phyloP scores from a whole-genome alignment of 53 echinoderm and acorn worm species.

The Arbacia lixula region DNA sequence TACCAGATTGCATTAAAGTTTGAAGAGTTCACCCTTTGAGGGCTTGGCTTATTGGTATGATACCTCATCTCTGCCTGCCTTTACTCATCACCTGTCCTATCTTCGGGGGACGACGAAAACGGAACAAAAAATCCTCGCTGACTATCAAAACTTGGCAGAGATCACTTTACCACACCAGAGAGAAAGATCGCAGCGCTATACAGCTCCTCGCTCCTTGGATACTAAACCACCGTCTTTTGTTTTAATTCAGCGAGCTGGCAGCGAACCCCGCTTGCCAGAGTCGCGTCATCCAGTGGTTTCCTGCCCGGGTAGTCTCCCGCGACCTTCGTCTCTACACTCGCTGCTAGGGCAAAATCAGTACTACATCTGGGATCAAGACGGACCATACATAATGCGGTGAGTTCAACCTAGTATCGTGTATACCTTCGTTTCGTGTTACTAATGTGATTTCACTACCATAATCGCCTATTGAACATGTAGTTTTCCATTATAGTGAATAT shows the following conservation, averaged over 20 bases:
- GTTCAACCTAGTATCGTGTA: background rate
- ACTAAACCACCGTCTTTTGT: constrained; percentile 3
- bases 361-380: background rate
- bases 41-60: no score
- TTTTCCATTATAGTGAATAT: no score
- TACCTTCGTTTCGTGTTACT: background rate
- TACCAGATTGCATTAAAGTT: no score
- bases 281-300: constrained; percentile 4
- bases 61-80: no score
- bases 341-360: background rate
- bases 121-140: no score
- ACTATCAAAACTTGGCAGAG: constrained; percentile 16
- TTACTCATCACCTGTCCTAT: no score
- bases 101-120: no score
- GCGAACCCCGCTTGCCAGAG: background rate
- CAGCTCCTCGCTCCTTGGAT: background rate
- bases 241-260: constrained; percentile 12
- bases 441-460: no score
- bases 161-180: background rate
- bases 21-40: no score
- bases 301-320: constrained; percentile 6
- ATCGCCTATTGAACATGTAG: no score
- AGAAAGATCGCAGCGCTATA: background rate
- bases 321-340: constrained; percentile 9
- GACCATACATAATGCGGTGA: background rate